These are phyloP conservation scores for Melieria omissa DNA, from an alignment of 2,888 invertebrate species.

Conservation along the genomic window DNA sequence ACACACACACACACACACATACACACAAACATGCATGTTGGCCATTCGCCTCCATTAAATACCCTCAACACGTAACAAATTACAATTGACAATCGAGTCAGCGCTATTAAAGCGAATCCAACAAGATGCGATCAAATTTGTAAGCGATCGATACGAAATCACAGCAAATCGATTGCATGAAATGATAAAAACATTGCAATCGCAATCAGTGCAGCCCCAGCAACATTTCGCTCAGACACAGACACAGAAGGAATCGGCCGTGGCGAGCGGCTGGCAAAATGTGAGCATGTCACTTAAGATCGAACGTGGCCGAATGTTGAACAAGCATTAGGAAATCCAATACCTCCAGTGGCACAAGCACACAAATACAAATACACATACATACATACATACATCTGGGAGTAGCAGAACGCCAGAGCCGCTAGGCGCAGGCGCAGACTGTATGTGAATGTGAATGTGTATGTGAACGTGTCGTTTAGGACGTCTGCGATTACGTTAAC, in stretches of 20 bases:
- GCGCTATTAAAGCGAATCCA: constrained; percentile 45
- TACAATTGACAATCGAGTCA: constrained; percentile 63
- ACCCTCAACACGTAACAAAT: constrained; percentile 55
- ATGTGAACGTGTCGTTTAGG: background rate
- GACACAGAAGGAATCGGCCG: background rate
- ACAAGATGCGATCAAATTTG: constrained; percentile 63
- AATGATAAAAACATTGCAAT: constrained; percentile 53
- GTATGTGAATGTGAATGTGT: background rate
- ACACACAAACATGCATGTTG: background rate
- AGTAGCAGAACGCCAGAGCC: background rate
- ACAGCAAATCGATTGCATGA: constrained; percentile 59
- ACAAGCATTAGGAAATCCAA: constrained; percentile 63
- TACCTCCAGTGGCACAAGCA: constrained; percentile 45
- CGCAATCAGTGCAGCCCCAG: constrained; percentile 5
- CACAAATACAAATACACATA: background rate
- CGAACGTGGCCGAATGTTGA: constrained; percentile 50
- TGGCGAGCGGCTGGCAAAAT: background rate
- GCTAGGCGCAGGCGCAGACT: too few species aligned
- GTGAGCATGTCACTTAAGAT: constrained; percentile 35
- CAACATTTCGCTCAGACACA: constrained; percentile 2
- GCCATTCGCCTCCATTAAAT: constrained; percentile 9
- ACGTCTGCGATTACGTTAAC: background rate
- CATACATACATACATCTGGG: background rate
- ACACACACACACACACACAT: constrained; percentile 6
- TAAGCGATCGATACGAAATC: constrained; percentile 56